Conservation (phyloP, 1,140 invertebrate genomes). For the Formica exsecta region DNA sequence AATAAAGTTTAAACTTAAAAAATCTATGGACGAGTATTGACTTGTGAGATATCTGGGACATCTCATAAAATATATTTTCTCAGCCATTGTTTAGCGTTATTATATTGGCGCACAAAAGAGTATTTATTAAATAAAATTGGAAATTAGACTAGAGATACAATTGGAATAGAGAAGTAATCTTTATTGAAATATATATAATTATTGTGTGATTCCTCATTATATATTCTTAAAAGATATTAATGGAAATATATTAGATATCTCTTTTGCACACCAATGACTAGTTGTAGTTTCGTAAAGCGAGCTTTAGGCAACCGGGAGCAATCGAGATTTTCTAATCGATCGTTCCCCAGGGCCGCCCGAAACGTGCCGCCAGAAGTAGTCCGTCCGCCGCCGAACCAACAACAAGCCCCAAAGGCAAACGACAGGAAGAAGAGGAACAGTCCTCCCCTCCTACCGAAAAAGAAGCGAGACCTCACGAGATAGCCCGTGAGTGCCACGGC, state of each 20-base stretch:
- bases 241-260: neutral
- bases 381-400: slow-evolving; percentile 85
- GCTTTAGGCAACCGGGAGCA: neutral
- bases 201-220: no score
- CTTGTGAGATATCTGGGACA: neutral
- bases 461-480: slow-evolving; percentile 65
- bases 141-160: neutral
- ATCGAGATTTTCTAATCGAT: slow-evolving; percentile 65
- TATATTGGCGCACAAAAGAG: neutral
- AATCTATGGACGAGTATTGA: neutral
- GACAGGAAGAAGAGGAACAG: slow-evolving; percentile 68
- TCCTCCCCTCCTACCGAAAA: slow-evolving; percentile 66
- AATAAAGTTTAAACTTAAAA: neutral
- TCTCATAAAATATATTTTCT: neutral
- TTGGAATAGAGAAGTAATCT: neutral
- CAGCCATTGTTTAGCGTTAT: neutral
- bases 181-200: neutral
- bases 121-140: neutral
- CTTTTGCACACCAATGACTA: neutral
- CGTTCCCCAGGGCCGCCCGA: slow-evolving; percentile 83
- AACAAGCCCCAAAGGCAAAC: slow-evolving; percentile 66
- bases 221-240: neutral
- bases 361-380: slow-evolving; percentile 87
- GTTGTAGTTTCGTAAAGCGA: slow-evolving; percentile 20
- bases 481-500: slow-evolving; percentile 79